Evolutionary conservation across 2,113 vertebrate genomes (phyloP), one percentile per base, ranked within the genome.

Genomic region (Hiodon tergisus): DNA sequence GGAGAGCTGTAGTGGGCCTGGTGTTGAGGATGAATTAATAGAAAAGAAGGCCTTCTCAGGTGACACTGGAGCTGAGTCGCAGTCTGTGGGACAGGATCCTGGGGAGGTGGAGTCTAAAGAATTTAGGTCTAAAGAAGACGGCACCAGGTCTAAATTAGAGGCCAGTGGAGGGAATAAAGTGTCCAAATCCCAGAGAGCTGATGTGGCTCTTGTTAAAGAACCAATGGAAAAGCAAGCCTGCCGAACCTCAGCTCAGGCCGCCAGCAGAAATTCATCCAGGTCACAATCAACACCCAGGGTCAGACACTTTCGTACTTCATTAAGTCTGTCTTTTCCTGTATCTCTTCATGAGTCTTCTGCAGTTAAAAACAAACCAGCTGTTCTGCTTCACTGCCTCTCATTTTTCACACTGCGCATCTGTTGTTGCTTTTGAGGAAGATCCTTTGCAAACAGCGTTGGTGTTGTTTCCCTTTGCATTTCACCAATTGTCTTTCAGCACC

Each of bases 1-100:
- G 82, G 77, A 76, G 46, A 46, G 31, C 53, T 4, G 54, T 4
- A 14, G 46, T 13, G 3, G 10, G 61, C 8, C 73, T 47, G 16
- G 17, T 53, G 11, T 47, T 62, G 8, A 8, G 5, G 9, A 7
- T 46, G 50, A 16, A 11, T 14, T 62, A 4, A 10, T 4, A 13
- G 46, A 61, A 58, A 14, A 3, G 11, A n/a, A 51, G 57, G 16
- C 72, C 13, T 9, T 13, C 10, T 17, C 48, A 5, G 13, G 72
- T 53, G 60, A 63, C 1, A 57, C 3, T 51, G 50, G 53, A 55
- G 54, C 52, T 3, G n/a, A 59, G 13, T 47, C 6, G 46, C 57
- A 31, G 16, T 6, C 51, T 2, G 11, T 6, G 59, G 51, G 17
- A 5, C 6, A 2, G 16, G 51, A n/a, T 3, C 11, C 4, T 46